phyloP scores from a whole-genome alignment of 2,888 invertebrate genomes.

The Coenonympha glycerion region DNA sequence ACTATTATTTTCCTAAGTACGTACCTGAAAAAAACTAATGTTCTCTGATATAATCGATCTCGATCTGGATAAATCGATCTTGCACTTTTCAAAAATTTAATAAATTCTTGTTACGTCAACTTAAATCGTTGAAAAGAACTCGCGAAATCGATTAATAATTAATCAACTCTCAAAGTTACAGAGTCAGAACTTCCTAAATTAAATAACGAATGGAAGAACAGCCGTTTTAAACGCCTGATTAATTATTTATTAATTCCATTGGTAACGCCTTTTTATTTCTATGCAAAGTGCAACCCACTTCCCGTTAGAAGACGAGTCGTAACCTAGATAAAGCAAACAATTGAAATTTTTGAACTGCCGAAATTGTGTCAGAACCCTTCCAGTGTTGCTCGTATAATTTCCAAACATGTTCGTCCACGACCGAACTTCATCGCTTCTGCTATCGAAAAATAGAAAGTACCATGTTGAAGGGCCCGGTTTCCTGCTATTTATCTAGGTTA shows the following conservation, averaged over 20 bases:
- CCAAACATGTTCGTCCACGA: constrained; percentile 58
- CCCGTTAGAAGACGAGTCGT: background rate
- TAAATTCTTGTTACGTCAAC: too few relatives aligned
- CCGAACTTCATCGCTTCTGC: constrained; percentile 57
- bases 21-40: too few relatives aligned
- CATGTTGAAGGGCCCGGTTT: constrained; percentile 68
- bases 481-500: constrained; percentile 59
- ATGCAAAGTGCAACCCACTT: background rate
- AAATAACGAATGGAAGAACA: too few relatives aligned
- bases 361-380: constrained; percentile 23
- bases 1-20: too few relatives aligned
- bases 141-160: too few relatives aligned
- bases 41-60: too few relatives aligned
- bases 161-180: too few relatives aligned
- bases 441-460: constrained; percentile 74
- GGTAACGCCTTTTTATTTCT: background rate
- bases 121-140: too few relatives aligned
- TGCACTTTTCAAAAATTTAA: too few relatives aligned
- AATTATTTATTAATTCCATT: background rate
- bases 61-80: too few relatives aligned
- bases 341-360: constrained; percentile 12
- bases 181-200: too few relatives aligned
- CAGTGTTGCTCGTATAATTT: constrained; percentile 27
- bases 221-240: too few relatives aligned
- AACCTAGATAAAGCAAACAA: constrained; percentile 13